Evolutionary conservation across 2,888 invertebrate species (phyloP), one percentile per base, ranked within the genome.

Genomic region (Nudaria mundana): DNA sequence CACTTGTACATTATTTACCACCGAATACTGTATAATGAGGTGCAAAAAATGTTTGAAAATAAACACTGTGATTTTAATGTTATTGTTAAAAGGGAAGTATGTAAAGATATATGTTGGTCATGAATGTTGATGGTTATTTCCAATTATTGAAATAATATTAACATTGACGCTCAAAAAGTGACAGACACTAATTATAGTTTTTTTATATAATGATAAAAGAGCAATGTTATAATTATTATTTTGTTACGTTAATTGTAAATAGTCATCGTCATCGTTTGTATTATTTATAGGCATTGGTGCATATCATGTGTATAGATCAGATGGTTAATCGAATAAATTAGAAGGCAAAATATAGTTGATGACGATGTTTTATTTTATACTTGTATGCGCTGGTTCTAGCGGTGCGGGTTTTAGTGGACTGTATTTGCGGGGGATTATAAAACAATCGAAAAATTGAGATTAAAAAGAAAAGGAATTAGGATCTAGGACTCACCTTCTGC

Each of bases 251-350:
- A 63, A 20, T 56, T 79, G 81, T 81, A 81, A 73, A 80, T 77
- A 73, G 72, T 70, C 69, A 74, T 81, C 75, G 76, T 79, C 71
- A 76, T 82, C 60, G 72, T 86, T 86, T 84, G 71, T 85, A 83
- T 88, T 77, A 86, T 87, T 87, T 85, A 84, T 87, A 87, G 82
- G 79, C 87, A 87, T 87, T 87, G 88, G 87, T 87, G 88, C 88
- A 88, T 88, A 88, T 88, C 88, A 88, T 86, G 88, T 88, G 87
- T 86, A 85, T 87, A 87, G 85, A 78, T 76, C 87, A 83, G 86
- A 86, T 82, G 87, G 83, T 81, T 86, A 88, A 81, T 86, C 87
- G 78, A 88, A 86, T 87, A 87, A 88, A 88, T 84, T 88, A 87
- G 87, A 87, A 80, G 46, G 67, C n/a, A 77, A 81, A 81, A 79